Conservation (phyloP, 92 coral and sea anemone genomes). For the Virgularia gustaviana region DNA sequence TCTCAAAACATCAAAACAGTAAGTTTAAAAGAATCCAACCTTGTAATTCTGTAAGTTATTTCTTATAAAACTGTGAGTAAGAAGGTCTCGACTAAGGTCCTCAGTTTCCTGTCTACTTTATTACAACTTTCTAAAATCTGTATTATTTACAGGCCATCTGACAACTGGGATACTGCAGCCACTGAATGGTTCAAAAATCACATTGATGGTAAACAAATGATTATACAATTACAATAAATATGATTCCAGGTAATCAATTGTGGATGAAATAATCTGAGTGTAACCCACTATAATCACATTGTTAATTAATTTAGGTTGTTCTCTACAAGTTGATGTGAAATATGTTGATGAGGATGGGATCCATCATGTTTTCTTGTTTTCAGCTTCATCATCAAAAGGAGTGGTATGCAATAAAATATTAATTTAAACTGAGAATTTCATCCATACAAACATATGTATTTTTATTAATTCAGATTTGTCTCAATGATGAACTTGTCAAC, state of each 20-base stretch:
- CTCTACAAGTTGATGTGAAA: conserved; percentile 62
- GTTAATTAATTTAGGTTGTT: conserved; percentile 73
- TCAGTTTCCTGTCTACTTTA: background rate
- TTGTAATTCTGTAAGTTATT: background rate
- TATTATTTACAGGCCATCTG: conserved; percentile 54
- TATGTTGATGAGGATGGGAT: conserved; percentile 70
- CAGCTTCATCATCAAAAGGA: conserved; percentile 11
- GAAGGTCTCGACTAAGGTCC: background rate
- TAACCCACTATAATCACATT: background rate
- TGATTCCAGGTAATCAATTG: background rate
- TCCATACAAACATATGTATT: background rate
- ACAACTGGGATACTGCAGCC: conserved; percentile 77
- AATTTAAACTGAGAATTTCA: background rate
- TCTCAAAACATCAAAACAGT: conserved; percentile 85
- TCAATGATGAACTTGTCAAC: conserved; percentile 86
- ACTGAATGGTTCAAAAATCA: conserved; percentile 58
- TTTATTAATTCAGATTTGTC: conserved; percentile 57
- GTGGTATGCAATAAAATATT: background rate
- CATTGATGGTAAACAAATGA: conserved; percentile 60
- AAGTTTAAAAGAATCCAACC: conserved; percentile 18
- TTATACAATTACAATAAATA: no score
- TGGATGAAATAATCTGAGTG: background rate
- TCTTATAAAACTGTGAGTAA: background rate
- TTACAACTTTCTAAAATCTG: background rate
- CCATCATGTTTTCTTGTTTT: conserved; percentile 66